Percentiles rank a stretch among this genome's conserved stretches.
Conservation (phyloP, 2,797 vertebrate species). For the Pseudochirops cupreus region DNA sequence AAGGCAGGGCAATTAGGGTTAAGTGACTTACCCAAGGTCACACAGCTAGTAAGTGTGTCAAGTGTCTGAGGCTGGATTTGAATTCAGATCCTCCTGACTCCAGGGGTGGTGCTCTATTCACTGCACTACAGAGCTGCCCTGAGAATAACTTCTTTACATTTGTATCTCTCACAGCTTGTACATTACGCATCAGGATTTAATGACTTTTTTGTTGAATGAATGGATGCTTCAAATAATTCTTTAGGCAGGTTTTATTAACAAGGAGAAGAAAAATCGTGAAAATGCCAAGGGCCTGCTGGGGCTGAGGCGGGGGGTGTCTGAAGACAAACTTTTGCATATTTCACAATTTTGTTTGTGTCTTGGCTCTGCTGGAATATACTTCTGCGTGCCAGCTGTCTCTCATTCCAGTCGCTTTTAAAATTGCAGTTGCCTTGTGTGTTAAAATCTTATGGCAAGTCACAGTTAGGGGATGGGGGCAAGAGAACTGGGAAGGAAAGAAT, state of each 20-base stretch:
- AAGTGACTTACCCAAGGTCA: too few species aligned
- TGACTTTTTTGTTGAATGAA: not conserved
- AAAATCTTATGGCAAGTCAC: not conserved
- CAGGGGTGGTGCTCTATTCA: too few species aligned
- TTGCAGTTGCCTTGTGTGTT: not conserved
- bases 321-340: not conserved
- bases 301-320: not conserved
- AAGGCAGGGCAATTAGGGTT: too few species aligned
- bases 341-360: not conserved
- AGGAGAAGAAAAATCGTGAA: not conserved
- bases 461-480: not conserved
- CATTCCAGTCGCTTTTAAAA: not conserved
- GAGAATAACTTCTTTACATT: not conserved
- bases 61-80: too few species aligned
- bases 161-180: not conserved
- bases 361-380: not conserved
- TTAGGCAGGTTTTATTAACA: not conserved
- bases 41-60: too few species aligned
- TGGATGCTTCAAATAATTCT: not conserved
- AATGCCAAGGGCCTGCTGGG: not conserved
- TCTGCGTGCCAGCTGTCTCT: not conserved
- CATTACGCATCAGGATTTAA: not conserved
- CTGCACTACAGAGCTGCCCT: too few species aligned
- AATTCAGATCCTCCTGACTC: too few species aligned
- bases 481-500: not conserved